Percentiles rank a stretch among this genome's conserved stretches.
Evolutionary conservation across 2,113 vertebrate genomes (phyloP).

Genomic region (Hydrochoerus hydrochaeris): DNA sequence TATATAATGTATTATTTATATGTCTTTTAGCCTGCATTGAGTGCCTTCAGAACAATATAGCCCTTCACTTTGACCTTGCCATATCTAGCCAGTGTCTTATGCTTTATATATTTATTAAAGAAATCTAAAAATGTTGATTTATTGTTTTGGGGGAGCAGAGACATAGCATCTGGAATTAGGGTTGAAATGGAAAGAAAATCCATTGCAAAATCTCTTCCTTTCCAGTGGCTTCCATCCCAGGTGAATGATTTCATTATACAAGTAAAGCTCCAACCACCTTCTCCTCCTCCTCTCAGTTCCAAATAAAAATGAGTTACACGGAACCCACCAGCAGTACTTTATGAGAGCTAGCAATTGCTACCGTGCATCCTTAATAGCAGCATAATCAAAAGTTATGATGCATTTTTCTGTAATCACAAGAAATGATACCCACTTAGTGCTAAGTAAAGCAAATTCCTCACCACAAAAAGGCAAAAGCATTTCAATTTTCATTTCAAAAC

Average conservation of each 20-base stretch:
- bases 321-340: slow-evolving; percentile 73
- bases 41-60: neutral
- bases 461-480: slow-evolving; percentile 84
- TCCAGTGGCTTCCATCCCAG: neutral
- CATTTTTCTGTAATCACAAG: slow-evolving; percentile 89
- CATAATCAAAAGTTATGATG: slow-evolving; percentile 88
- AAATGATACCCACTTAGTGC: slow-evolving; percentile 88
- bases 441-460: slow-evolving; percentile 87
- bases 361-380: slow-evolving; percentile 85
- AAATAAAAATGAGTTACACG: slow-evolving; percentile 76
- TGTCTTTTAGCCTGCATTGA: neutral
- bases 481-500: slow-evolving; percentile 87
- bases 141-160: neutral
- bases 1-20: neutral
- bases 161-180: neutral
- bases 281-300: slow-evolving; percentile 4
- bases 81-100: neutral
- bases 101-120: neutral
- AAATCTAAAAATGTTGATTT: neutral
- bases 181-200: neutral
- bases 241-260: neutral
- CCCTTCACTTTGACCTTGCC: neutral
- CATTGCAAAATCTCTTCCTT: neutral
- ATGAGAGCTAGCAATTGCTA: slow-evolving; percentile 80
- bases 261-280: neutral